Evolutionary conservation across 1,140 invertebrate species (phyloP).

Genomic region (Drosophila mayri): DNA sequence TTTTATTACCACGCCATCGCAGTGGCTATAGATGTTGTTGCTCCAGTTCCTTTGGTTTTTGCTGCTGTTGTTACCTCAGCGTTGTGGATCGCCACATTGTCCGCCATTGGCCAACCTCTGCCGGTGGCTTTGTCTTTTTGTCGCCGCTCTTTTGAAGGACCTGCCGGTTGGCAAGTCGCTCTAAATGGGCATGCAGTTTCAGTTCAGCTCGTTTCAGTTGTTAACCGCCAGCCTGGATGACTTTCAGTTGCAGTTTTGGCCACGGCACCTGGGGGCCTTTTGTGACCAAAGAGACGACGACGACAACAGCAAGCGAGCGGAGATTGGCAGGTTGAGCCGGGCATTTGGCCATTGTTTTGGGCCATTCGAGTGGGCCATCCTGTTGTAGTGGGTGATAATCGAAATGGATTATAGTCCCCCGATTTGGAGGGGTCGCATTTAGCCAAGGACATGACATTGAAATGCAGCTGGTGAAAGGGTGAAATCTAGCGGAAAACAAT

Average conservation of each 20-base stretch:
- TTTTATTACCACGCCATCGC: slow-evolving; percentile 68
- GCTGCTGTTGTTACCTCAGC: slow-evolving; percentile 18
- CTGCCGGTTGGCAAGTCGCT: slow-evolving; percentile 30
- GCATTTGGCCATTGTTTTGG: slow-evolving; percentile 39
- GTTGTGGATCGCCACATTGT: slow-evolving; percentile 44
- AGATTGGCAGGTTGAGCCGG: slow-evolving; percentile 30
- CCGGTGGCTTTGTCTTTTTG: slow-evolving; percentile 57
- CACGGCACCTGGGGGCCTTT: slow-evolving; percentile 9
- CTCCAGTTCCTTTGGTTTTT: slow-evolving; percentile 12
- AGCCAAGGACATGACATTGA: not conserved
- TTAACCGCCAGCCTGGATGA: slow-evolving; percentile 24
- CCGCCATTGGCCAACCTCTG: slow-evolving; percentile 62
- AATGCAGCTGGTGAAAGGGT: slow-evolving; percentile 5
- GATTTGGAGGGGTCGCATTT: slow-evolving; percentile 17
- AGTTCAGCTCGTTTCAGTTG: slow-evolving; percentile 8
- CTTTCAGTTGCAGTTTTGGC: slow-evolving; percentile 44
- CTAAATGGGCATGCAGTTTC: slow-evolving; percentile 50
- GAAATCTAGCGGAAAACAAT: not conserved
- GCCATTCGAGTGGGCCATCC: slow-evolving; percentile 15
- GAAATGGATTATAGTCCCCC: slow-evolving; percentile 17
- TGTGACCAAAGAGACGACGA: slow-evolving; percentile 4
- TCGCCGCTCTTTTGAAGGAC: slow-evolving; percentile 44
- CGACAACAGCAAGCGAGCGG: too few species aligned
- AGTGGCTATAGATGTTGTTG: slow-evolving; percentile 3
- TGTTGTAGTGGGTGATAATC: slow-evolving; percentile 29